Evolutionary conservation across 2,113 vertebrate species (phyloP), one percentile per base, ranked within the genome.

Genomic region (Platichthys stellatus): DNA sequence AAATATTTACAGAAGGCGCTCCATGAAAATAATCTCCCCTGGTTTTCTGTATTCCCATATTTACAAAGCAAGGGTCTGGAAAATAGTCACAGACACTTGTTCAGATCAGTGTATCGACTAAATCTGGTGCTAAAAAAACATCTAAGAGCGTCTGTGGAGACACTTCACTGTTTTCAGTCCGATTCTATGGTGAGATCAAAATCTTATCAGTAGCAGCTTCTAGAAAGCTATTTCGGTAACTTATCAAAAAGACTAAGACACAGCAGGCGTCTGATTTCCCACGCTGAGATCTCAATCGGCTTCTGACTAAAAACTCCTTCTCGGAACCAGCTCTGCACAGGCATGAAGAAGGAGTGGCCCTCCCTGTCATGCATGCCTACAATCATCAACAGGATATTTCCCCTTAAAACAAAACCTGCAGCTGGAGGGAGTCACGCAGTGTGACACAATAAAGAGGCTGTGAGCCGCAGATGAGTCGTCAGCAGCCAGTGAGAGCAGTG

Each of bases 1-100:
- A 79, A 82, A 84, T 89, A 83, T 90, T 81, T 84, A 86, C 72
- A 88, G 31, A 73, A 80, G 18, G 26, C 15, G 35, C 62, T 75
- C 9, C 2, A 24, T 74, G 28, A 70, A 80, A 82, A 75, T 11
- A 73, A 66, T 35, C 74, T 74, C 13, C 49, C 47, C 69, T 51
- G 13, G 3, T 59, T 21, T 49, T 53, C 17, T 45, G 28, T 54
- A 43, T 54, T 81, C 28, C 77, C 62, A 62, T 88, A 90, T 84
- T 85, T 86, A 89, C 76, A 88, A 26, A 74, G 72, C 72, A 83
- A 69, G 60, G 71, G 67, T 10, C 23, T 40, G 13, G 60, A 72
- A 78, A 83, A 86, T 3, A 18, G 3, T 5, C 45, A 67, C n/a
- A 71, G n/a, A 70, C 18, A 86, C 69, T 24, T 18, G 11, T 61